Base-by-base conservation (phyloP, 1,140 invertebrate genomes). In the Drosophila mauritiana region DNA sequence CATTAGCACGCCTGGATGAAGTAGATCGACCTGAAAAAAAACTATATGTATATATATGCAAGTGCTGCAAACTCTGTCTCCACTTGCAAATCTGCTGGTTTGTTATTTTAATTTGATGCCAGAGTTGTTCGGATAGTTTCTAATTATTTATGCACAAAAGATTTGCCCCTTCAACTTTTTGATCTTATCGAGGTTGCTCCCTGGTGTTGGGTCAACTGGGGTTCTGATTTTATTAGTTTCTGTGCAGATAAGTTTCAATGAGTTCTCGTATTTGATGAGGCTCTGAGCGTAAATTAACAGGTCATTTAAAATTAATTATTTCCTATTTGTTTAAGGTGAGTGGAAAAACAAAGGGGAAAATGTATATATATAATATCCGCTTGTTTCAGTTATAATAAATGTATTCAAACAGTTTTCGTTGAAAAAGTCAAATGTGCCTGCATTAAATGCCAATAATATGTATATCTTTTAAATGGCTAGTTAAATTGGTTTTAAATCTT, bases 1-100 rank as follows among this genome's bases (percentile, higher is more conserved):
- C 73, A 75, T 75, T 75, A 75, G 72, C 73, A 75, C 73, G 73
- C 61, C 72, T 57, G 73, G 73, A 75, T 75, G 73, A 75, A 75
- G 73, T 75, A 67, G 73, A 75, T 75, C 72, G 73, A 75, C 73
- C 73, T 75, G 58, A 39, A 73, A 73, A 58, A 57, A 65, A 53
- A 55, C 46, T 54, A 62, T 55, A 73, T 43, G 51, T 43, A 40
- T 48, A 39, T 17, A 64, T 64, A 48, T 40, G 57, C 36, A 70
- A 56, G 51, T 55, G 52, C 51, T 36, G 48, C 49, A 69, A 68
- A 56, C 67, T 69, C 64, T 56, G 64, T 70, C 51, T 69, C 67
- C 67, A 70, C 67, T 70, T 48, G 65, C 36, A 48, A 70, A 70
- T 42, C 64, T 70, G 42, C 52, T 40, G 64, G 42, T 70, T 65